These are phyloP conservation scores for Poecilia velifera DNA, from an alignment of 2,797 vertebrate species.

Conservation along the genomic window DNA sequence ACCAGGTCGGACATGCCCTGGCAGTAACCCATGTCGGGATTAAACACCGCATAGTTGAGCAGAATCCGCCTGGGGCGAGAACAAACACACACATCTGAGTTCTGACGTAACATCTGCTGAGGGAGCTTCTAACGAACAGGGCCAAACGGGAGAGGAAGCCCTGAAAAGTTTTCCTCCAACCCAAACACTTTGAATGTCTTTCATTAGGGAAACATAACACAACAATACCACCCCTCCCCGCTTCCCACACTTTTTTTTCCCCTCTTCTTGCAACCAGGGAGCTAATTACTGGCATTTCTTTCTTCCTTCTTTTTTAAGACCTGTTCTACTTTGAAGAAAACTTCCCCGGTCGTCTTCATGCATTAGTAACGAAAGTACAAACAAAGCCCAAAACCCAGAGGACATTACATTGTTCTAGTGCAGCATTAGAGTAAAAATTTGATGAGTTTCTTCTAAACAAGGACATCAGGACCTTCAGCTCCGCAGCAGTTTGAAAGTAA, in stretches of 20 bases:
- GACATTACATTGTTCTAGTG: conserved; percentile 22
- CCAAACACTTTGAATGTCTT: conserved; percentile 56
- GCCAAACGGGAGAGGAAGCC: conserved; percentile 34
- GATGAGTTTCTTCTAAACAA: neutral
- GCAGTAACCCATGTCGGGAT: conserved; percentile 92
- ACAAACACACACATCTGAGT: conserved; percentile 28
- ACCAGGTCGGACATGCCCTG: conserved; percentile 99
- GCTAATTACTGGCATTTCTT: conserved; percentile 63
- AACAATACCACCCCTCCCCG: conserved; percentile 25
- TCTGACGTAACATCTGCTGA: conserved; percentile 23
- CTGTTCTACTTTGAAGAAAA: conserved; percentile 49
- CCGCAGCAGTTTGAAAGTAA: conserved; percentile 2
- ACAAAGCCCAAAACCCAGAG: conserved; percentile 45
- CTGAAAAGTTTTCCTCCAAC: conserved; percentile 38
- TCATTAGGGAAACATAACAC: conserved; percentile 40
- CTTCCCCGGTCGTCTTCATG: conserved; percentile 41
- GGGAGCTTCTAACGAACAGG: conserved; percentile 5
- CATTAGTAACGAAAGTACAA: conserved; percentile 47
- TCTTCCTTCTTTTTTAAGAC: conserved; percentile 3
- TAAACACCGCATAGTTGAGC: conserved; percentile 96
- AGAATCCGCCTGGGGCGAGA: conserved; percentile 86
- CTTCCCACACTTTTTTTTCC: neutral
- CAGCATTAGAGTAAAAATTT: conserved; percentile 17
- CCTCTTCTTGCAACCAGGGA: conserved; percentile 55
- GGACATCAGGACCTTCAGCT: neutral